Evolutionary conservation across 2,113 vertebrate species (phyloP).

Genomic region (Limnothrissa miodon): DNA sequence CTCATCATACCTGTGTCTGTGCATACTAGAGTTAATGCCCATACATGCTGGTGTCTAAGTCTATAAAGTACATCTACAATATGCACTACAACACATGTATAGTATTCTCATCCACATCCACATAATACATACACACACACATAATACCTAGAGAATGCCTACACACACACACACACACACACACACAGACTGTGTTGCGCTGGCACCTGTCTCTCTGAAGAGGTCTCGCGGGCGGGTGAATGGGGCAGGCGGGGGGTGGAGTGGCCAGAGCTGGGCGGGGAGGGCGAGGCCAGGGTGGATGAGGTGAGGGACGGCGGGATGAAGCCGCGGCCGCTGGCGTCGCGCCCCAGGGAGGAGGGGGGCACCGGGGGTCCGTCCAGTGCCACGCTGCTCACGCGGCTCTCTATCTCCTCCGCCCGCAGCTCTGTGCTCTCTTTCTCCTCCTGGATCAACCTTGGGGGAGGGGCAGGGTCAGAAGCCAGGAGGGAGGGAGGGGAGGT

Average conservation of each 20-base stretch:
- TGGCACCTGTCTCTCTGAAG: slow-evolving; percentile 71
- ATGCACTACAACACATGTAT: too few species aligned
- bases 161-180: neutral
- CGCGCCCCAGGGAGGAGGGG: slow-evolving; percentile 71
- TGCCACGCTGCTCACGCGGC: slow-evolving; percentile 82
- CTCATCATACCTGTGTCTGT: neutral
- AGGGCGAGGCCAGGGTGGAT: slow-evolving; percentile 88
- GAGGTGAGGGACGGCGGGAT: slow-evolving; percentile 89
- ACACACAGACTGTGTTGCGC: neutral
- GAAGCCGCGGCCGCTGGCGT: slow-evolving; percentile 73
- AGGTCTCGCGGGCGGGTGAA: slow-evolving; percentile 82
- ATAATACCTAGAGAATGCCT: neutral
- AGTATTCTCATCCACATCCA: neutral
- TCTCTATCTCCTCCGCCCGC: slow-evolving; percentile 87
- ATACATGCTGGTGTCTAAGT: too few species aligned
- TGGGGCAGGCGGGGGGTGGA: slow-evolving; percentile 87
- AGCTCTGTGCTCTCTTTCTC: slow-evolving; percentile 91
- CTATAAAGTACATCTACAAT: too few species aligned
- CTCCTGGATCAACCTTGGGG: slow-evolving; percentile 84
- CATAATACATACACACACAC: neutral
- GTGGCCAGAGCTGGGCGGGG: slow-evolving; percentile 88
- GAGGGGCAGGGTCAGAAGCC: neutral
- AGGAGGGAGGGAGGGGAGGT: neutral
- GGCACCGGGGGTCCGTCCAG: slow-evolving; percentile 80
- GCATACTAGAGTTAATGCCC: too few species aligned